phyloP scores from a whole-genome alignment of 2,797 vertebrate genomes.

The Selene dorsalis region DNA sequence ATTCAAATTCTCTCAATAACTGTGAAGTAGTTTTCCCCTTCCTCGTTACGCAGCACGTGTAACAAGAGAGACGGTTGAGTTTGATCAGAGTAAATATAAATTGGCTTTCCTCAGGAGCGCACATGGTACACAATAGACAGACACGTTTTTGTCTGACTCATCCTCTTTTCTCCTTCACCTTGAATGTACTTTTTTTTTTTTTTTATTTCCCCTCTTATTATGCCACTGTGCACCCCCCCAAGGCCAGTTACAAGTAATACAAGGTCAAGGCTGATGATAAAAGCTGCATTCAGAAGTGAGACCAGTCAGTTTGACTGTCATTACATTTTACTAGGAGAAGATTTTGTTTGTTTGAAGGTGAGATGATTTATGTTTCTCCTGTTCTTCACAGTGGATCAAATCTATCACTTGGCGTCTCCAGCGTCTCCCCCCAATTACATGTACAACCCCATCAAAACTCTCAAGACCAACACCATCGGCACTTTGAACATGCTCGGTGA shows the following conservation, averaged over 20 bases:
- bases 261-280: not conserved
- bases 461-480: conserved; percentile 99
- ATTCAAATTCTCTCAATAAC: not conserved
- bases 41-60: not conserved
- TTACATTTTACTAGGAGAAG: not conserved
- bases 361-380: conserved; percentile 11
- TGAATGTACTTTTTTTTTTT: not conserved
- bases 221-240: not conserved
- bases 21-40: too few species aligned
- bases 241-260: not conserved
- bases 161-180: not conserved
- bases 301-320: not conserved
- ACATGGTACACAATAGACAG: not conserved
- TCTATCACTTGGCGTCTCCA: conserved; percentile 97
- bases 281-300: not conserved
- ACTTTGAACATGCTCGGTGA: conserved; percentile 98
- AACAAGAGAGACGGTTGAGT: not conserved
- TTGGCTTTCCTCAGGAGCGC: not conserved
- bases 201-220: not conserved
- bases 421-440: conserved; percentile 99
- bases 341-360: not conserved
- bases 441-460: conserved; percentile 99
- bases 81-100: not conserved
- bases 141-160: not conserved
- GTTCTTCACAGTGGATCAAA: conserved; percentile 92